Evolutionary conservation across 2,797 vertebrate genomes (phyloP).

Genomic region (Sitta carolinensis): DNA sequence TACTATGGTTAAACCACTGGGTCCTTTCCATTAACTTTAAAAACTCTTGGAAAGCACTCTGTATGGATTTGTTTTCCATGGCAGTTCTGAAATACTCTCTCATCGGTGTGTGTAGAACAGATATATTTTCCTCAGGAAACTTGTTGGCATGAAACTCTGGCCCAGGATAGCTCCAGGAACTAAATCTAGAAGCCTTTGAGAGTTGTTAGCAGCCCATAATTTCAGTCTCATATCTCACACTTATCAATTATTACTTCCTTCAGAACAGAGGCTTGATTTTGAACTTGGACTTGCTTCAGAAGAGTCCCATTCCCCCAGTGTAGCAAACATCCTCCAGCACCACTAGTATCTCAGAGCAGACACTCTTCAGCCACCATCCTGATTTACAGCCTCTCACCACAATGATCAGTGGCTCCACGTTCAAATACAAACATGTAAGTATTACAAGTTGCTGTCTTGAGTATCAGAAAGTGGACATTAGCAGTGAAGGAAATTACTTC

Average conservation of each 20-base stretch:
- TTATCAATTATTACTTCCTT: slow-evolving; percentile 53
- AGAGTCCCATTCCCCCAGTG: neutral
- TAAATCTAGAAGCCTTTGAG: slow-evolving; percentile 16
- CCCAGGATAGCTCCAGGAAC: slow-evolving; percentile 7
- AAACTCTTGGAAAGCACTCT: neutral
- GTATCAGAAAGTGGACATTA: neutral
- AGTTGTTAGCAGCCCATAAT: slow-evolving; percentile 27
- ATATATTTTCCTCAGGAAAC: slow-evolving; percentile 43
- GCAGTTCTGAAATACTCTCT: neutral
- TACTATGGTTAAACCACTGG: slow-evolving; percentile 4
- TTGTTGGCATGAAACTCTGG: slow-evolving; percentile 24
- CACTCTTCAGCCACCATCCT: neutral
- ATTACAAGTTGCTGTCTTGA: neutral
- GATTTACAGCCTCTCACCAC: neutral
- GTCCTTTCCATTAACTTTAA: slow-evolving; percentile 5
- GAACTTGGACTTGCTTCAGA: neutral
- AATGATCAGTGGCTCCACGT: neutral
- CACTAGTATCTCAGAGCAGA: neutral
- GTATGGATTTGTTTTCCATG: neutral
- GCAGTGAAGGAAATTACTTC: neutral
- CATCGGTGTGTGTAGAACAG: neutral
- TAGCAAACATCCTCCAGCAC: neutral
- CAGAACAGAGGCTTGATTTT: slow-evolving; percentile 4
- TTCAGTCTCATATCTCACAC: neutral
- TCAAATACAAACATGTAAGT: neutral